Conservation (phyloP, 2,113 vertebrate species). For the Abramis brama region DNA sequence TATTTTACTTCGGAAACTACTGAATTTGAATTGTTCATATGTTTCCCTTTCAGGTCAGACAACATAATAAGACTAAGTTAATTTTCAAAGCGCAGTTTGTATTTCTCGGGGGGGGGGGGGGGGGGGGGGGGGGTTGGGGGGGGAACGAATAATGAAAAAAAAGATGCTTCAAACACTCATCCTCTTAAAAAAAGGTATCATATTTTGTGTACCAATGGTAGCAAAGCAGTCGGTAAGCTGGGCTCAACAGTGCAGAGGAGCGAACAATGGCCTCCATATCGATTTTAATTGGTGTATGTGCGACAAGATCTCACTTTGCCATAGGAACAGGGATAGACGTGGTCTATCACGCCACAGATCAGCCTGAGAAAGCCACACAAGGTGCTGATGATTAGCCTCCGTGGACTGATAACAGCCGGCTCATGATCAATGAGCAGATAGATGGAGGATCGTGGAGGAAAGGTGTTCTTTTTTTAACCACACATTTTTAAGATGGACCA, state of each 20-base stretch:
- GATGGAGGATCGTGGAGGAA: conserved; percentile 58
- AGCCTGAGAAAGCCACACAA: conserved; percentile 69
- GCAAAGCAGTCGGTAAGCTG: conserved; percentile 2
- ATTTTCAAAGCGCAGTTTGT: neutral
- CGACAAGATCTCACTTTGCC: conserved; percentile 73
- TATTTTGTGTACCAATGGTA: conserved; percentile 38
- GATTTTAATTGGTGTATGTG: conserved; percentile 77
- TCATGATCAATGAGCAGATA: conserved; percentile 71
- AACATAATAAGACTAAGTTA: too few species aligned
- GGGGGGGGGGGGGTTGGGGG: fast-evolving
- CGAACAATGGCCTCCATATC: conserved; percentile 68
- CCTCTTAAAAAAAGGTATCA: conserved; percentile 1
- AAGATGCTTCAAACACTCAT: neutral
- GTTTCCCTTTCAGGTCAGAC: too few species aligned
- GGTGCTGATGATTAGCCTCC: conserved; percentile 75
- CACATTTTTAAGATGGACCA: conserved; percentile 20
- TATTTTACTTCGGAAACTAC: neutral
- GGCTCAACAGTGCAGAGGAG: conserved; percentile 59
- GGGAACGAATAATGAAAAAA: neutral
- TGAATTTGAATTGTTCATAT: neutral
- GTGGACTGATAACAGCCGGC: conserved; percentile 72
- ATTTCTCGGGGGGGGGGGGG: neutral
- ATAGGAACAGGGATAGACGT: conserved; percentile 49
- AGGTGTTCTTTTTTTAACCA: conserved; percentile 7
- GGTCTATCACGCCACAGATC: conserved; percentile 73